Evolutionary conservation across 2,888 invertebrate genomes (phyloP), one percentile per base, ranked within the genome.

Genomic region (Anagyrus pseudococci): DNA sequence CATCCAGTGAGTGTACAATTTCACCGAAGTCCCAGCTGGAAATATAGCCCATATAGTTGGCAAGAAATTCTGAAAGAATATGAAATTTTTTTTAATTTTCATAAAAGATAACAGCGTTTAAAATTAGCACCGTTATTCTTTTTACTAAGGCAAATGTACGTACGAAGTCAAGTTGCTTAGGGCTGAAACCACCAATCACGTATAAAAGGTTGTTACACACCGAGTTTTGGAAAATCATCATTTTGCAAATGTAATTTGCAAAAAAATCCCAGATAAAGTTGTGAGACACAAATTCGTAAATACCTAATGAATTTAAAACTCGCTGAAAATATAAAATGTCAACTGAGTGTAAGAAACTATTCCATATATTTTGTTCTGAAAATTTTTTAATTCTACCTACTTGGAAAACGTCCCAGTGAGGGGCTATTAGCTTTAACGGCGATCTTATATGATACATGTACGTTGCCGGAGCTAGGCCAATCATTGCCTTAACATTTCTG

Each of bases 141-240:
- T 29, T 29, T 29, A 29, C 2, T 17, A 17, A 41, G n/a, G n/a
- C n/a, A n/a, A n/a, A n/a, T n/a, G n/a, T 64, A 70, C 76, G 76
- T 75, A 85, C 86, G 66, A 74, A 79, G 73, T 92, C 89, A 63
- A 91, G 85, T 76, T 91, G 87, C 22, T 81, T 81, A 54, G 83
- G 82, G 77, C 90, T 91, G 71, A 86, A 88, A 0, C 94, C 94
- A 67, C 87, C 87, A 0, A 93, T 72, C 8, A 89, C 80, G 75
- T 93, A 93, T 61, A 94, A 71, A 0, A 89, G 75, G 74, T 92
- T 89, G 72, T 88, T 88, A 75, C 94, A 94, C 53, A 92, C 83
- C 56, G 81, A 82, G 72, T 86, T 84, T 64, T 87, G 85, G 58
- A 84, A 82, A 50, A 84, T 80, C 67, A 84, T 83, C 22, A 85